Conservation (phyloP, 2,797 vertebrate genomes). For the Argyrosomus regius region DNA sequence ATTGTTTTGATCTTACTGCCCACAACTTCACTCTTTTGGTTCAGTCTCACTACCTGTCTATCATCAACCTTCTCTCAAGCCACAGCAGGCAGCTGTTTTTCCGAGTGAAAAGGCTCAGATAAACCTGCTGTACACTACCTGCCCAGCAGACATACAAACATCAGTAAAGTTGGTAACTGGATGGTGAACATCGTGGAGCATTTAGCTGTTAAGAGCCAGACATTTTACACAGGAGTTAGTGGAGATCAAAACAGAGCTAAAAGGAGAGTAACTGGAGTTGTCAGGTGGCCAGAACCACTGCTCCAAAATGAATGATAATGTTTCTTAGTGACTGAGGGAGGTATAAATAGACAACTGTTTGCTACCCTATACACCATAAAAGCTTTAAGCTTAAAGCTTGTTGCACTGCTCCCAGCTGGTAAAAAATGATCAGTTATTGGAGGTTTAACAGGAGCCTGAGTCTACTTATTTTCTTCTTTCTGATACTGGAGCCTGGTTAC, state of each 20-base stretch:
- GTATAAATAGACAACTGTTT: no score
- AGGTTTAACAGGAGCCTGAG: not conserved
- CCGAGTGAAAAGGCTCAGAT: not conserved
- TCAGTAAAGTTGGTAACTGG: not conserved
- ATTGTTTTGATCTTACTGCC: conserved; percentile 1
- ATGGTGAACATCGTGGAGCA: not conserved
- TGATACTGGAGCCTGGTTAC: not conserved
- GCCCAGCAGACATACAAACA: not conserved
- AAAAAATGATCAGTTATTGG: not conserved
- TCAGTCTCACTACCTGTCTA: not conserved
- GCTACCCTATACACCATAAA: no score
- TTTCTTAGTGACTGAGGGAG: no score
- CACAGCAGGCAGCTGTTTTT: not conserved
- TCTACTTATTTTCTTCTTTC: not conserved
- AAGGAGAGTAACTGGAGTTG: not conserved
- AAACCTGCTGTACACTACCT: not conserved
- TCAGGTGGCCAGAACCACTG: not conserved
- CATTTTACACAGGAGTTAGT: not conserved
- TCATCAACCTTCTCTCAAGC: not conserved
- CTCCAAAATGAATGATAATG: no score
- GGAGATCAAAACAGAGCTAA: not conserved
- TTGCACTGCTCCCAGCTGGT: not conserved
- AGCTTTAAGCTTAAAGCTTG: not conserved
- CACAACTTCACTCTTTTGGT: not conserved
- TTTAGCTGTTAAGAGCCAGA: not conserved